Conservation (phyloP, 2,797 vertebrate species). For the Menidia menidia region DNA sequence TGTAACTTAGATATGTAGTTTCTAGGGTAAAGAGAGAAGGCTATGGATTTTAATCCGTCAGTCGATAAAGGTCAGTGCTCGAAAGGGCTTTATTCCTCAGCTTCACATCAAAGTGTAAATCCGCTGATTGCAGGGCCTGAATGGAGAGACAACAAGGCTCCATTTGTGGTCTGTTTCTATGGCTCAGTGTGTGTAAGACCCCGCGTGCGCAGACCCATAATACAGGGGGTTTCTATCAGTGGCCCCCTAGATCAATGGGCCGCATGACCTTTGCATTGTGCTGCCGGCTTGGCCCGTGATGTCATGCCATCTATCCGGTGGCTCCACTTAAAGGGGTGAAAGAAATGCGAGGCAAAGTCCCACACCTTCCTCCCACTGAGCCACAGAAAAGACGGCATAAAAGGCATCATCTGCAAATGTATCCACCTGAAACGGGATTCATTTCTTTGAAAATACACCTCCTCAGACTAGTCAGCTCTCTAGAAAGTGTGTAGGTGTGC, state of each 20-base stretch:
- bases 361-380: slow-evolving; percentile 80
- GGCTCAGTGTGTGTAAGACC: slow-evolving; percentile 80
- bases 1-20: slow-evolving; percentile 83
- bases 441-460: slow-evolving; percentile 73
- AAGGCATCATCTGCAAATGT: slow-evolving; percentile 83
- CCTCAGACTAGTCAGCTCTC: slow-evolving; percentile 57
- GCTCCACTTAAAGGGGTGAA: slow-evolving; percentile 80
- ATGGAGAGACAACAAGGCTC: slow-evolving; percentile 83
- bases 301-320: slow-evolving; percentile 83
- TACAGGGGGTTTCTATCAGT: slow-evolving; percentile 80
- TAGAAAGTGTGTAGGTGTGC: slow-evolving; percentile 37
- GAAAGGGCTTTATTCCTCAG: slow-evolving; percentile 86
- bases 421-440: slow-evolving; percentile 75
- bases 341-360: slow-evolving; percentile 80
- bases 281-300: slow-evolving; percentile 80
- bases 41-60: slow-evolving; percentile 83
- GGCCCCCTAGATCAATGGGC: slow-evolving; percentile 85
- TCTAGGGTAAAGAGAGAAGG: slow-evolving; percentile 57
- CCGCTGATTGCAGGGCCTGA: slow-evolving; percentile 85
- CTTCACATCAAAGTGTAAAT: slow-evolving; percentile 86
- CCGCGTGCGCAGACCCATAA: slow-evolving; percentile 79
- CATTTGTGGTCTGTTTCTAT: slow-evolving; percentile 84
- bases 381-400: slow-evolving; percentile 80
- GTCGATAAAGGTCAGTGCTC: slow-evolving; percentile 85
- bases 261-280: slow-evolving; percentile 84